Percentiles rank a stretch among this genome's conserved stretches.
phyloP scores from a whole-genome alignment of 23 tunicate species.

The Trididemnum miniatum region DNA sequence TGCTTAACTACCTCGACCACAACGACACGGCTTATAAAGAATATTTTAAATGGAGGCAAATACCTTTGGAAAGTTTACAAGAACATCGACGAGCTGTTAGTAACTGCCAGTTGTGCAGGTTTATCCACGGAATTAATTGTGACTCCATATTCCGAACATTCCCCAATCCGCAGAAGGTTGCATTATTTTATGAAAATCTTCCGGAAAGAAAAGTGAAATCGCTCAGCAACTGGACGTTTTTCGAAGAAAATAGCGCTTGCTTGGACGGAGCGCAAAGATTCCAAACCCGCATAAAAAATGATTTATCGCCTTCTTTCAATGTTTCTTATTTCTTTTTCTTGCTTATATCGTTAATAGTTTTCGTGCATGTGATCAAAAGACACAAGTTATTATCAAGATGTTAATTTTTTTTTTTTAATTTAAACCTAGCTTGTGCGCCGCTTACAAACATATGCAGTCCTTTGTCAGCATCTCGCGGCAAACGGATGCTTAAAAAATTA shows the following conservation, averaged over 20 bases:
- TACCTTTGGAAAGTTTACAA: neutral
- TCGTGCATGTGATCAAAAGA: no score
- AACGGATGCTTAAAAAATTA: no score
- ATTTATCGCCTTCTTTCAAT: no score
- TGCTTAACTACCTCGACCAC: constrained; percentile 34
- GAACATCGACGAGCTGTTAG: constrained; percentile 7
- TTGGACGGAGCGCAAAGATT: no score
- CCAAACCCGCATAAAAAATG: no score
- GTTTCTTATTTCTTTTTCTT: no score
- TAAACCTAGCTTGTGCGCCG: no score
- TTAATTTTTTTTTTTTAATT: no score
- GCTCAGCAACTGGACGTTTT: constrained; percentile 1
- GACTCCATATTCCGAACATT: constrained; percentile 26
- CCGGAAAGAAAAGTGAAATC: constrained; percentile 7
- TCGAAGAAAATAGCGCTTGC: neutral
- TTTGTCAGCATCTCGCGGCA: no score
- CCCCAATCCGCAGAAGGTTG: neutral
- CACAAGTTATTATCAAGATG: no score
- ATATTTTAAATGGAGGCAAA: constrained; percentile 44
- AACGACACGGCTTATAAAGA: constrained; percentile 60
- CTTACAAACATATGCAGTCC: no score
- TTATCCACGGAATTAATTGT: constrained; percentile 41
- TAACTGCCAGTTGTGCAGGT: constrained; percentile 27
- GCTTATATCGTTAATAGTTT: no score
- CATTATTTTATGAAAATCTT: neutral